Evolutionary conservation across 2,797 vertebrate genomes (phyloP), one percentile per base, ranked within the genome.

Genomic region (Sparidentex hasta): DNA sequence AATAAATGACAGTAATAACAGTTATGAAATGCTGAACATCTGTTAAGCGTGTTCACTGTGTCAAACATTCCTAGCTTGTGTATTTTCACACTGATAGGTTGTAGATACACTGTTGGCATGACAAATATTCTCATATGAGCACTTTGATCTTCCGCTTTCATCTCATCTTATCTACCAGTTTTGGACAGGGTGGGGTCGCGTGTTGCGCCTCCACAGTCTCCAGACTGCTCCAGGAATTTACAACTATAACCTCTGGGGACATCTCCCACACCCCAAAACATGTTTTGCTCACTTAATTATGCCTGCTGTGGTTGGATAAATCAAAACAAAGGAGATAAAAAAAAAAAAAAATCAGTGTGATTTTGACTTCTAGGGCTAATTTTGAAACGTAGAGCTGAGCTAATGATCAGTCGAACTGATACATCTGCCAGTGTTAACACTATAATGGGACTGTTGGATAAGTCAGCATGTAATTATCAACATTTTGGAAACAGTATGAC

Each of bases 1-100:
- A 57, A n/a, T 43, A 38, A 82, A 68, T 8, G 12, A 58, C 16
- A 72, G 20, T 38, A 12, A 59, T 7, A 20, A 27, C 50, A 47
- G 64, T 55, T 18, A 18, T 33, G 27, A 64, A 46, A 56, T 33
- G 21, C 33, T 33, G 27, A 65, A 62, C 59, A 65, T 47, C 47
- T 47, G 17, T 63, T 67, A 61, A 23, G 65, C 51, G 56, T 57
- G 23, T 72, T 44, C 3, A 4, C 25, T 54, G 27, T 59, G 23
- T 70, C 29, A 38, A n/a, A 57, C 16, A 43, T 58, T 33, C 20
- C n/a, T 58, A 25, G 59, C 23, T 18, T 21, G 46, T 46, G 20
- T 70, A 14, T 70, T 55, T 71, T 43, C 25, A 65, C 59, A 17
- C 47, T 7, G 23, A 1, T 44, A 8, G 23, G 43, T 48, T 54